Evolutionary conservation across 2,797 vertebrate genomes (phyloP).

Genomic region (Pteropus rufus): DNA sequence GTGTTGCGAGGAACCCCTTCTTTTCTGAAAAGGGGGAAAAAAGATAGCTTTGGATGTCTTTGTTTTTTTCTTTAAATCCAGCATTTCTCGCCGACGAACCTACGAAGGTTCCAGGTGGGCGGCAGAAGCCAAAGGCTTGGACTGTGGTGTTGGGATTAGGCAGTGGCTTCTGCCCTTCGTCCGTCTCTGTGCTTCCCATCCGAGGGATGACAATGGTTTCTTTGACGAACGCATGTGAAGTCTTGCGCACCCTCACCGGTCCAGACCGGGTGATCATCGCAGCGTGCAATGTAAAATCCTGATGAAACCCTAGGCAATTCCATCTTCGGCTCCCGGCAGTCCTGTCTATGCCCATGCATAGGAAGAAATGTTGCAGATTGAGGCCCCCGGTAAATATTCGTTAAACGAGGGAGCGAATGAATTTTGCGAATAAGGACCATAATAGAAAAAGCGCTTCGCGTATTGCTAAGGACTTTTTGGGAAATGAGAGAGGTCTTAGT

Average conservation of each 20-base stretch:
- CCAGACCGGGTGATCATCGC: background rate
- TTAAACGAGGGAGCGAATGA: slow-evolving; percentile 4
- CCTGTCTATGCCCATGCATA: background rate
- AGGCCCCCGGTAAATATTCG: background rate
- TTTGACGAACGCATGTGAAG: background rate
- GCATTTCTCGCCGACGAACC: background rate
- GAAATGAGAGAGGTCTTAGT: background rate
- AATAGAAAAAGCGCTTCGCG: background rate
- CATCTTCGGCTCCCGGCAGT: background rate
- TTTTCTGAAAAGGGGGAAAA: background rate
- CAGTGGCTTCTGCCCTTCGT: background rate
- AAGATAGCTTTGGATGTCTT: background rate
- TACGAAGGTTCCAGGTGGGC: background rate
- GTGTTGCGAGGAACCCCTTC: background rate
- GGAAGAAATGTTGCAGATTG: background rate
- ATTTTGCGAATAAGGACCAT: background rate
- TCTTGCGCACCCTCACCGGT: background rate
- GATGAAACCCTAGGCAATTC: background rate
- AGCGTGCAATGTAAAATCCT: background rate
- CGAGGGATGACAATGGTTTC: background rate
- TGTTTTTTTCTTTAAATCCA: background rate
- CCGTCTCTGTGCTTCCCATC: background rate
- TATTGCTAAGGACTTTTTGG: background rate
- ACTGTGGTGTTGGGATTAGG: background rate
- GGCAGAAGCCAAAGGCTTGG: background rate